Evolutionary conservation across 2,797 vertebrate species (phyloP).

Genomic region (Sebastes reedi): DNA sequence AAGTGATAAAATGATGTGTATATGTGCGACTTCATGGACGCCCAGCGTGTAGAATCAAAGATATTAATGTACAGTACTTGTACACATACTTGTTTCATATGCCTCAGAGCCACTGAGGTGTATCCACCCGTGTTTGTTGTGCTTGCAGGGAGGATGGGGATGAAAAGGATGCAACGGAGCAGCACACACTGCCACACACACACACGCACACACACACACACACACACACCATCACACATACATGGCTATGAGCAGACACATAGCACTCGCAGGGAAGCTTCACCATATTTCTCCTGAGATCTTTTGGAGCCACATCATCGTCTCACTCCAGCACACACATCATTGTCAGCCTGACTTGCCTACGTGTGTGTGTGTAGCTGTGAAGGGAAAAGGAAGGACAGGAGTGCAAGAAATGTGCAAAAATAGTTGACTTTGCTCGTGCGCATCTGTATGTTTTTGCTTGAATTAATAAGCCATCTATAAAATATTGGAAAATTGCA

Average conservation of each 20-base stretch:
- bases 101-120: slow-evolving; percentile 24
- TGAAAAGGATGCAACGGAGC: slow-evolving; percentile 41
- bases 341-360: slow-evolving; percentile 39
- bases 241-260: slow-evolving; percentile 27
- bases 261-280: slow-evolving; percentile 29
- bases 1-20: not conserved
- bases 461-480: not conserved
- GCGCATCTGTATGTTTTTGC: not conserved
- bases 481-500: not conserved
- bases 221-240: not conserved
- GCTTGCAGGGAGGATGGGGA: slow-evolving; percentile 25
- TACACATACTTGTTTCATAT: not conserved
- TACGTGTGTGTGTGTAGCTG: not conserved
- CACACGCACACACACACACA: not conserved
- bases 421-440: not conserved
- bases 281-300: slow-evolving; percentile 65
- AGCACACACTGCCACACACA: not conserved
- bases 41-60: not conserved
- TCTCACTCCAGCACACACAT: slow-evolving; percentile 65
- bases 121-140: slow-evolving; percentile 36
- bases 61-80: slow-evolving; percentile 1
- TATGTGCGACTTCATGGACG: not conserved
- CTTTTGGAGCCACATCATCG: slow-evolving; percentile 38
- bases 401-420: not conserved
- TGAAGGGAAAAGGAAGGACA: not conserved